A percentile compares a stretch with the other conserved stretches of the same genome.
phyloP scores from a whole-genome alignment of 2,888 invertebrate species.

The Cyclophora punctaria region DNA sequence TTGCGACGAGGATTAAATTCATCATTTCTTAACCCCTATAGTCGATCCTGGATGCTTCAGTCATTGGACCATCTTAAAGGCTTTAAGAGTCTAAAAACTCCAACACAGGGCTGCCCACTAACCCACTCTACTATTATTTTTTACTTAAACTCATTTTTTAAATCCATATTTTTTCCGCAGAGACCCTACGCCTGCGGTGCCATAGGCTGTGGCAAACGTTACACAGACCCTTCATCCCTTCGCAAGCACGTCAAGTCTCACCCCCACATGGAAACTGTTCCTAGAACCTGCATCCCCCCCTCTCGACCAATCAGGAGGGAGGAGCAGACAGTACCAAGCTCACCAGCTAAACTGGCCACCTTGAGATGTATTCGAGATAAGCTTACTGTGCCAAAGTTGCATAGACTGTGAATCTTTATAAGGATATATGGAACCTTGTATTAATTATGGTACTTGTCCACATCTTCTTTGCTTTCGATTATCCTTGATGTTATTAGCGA shows the following conservation, averaged over 20 bases:
- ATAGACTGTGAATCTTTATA: slow-evolving; percentile 33
- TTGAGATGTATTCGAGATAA: slow-evolving; percentile 62
- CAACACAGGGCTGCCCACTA: no score
- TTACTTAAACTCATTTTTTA: neutral
- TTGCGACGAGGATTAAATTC: no score
- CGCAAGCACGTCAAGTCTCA: slow-evolving; percentile 95
- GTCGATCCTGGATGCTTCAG: no score
- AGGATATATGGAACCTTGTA: no score
- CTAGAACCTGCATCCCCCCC: slow-evolving; percentile 55
- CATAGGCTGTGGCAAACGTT: slow-evolving; percentile 89
- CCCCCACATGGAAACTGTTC: slow-evolving; percentile 56
- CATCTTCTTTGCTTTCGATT: no score
- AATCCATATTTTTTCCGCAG: slow-evolving; percentile 55
- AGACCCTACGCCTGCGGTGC: slow-evolving; percentile 95
- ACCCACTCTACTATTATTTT: neutral
- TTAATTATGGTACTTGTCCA: no score
- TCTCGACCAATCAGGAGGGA: slow-evolving; percentile 43
- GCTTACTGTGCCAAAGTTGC: slow-evolving; percentile 54
- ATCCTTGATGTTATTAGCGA: no score
- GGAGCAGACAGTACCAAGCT: slow-evolving; percentile 58
- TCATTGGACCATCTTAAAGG: no score
- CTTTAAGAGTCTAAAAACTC: no score
- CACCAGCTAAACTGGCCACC: slow-evolving; percentile 61
- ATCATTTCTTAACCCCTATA: no score
- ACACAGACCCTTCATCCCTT: slow-evolving; percentile 95